Evolutionary conservation across 2,113 vertebrate genomes (phyloP), one percentile per base, ranked within the genome.

Genomic region (Oryzias curvinotus): DNA sequence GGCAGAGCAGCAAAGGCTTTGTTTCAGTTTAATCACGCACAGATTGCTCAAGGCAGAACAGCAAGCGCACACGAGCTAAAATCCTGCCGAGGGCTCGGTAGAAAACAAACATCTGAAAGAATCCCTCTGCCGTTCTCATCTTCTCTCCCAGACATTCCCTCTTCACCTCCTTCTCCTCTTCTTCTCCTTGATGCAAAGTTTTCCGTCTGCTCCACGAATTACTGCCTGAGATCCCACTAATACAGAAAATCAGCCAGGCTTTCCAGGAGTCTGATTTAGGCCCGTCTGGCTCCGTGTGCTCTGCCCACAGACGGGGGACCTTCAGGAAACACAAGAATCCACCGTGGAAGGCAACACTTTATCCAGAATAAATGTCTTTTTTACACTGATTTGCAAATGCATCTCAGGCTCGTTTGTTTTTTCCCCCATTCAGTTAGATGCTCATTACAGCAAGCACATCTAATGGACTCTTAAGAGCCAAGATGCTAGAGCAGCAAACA

Each of bases 161-260:
- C 43, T 50, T 15, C 18, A n/a, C 48, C 7, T 50, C 46, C n/a
- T 56, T 43, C 52, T 26, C 48, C 26, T 60, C 26, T 30, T 52
- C 55, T 62, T 21, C 36, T 65, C 49, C 62, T 54, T 26, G 26
- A n/a, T 68, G 60, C 67, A 82, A 83, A 82, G 73, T 75, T 85
- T 85, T 81, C 78, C 82, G 79, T 85, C 82, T 78, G 80, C 71
- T 87, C 65, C 62, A 58, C 58, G 81, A 81, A 77, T 84, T 73
- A 64, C 73, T 61, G 71, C 72, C 72, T 54, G n/a, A 56, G 71
- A 76, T 82, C 67, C 77, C 71, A 45, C 86, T 73, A 71, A 77
- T 75, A 87, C 71, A 70, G 74, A 85, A 36, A 82, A 73, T 71
- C 72, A 81, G 76, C 75, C 64, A 74, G 64, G 50, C 68, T 69